A percentile compares a stretch with the other conserved stretches of the same genome.
Conservation (phyloP, 2,113 vertebrate species). For the Porphyrio hochstetteri region DNA sequence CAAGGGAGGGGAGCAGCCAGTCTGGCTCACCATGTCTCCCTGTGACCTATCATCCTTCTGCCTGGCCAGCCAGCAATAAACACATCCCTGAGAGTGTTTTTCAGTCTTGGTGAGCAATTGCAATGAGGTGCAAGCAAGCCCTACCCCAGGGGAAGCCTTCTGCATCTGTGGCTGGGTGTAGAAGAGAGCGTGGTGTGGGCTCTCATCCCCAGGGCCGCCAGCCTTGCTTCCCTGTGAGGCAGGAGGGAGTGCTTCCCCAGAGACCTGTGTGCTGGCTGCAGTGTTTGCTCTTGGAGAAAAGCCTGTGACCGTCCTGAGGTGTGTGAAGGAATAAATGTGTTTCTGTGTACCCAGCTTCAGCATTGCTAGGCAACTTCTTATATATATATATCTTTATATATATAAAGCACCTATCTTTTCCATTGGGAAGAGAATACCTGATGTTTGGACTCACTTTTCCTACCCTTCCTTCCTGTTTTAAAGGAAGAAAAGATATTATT, state of each 20-base stretch:
- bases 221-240: not conserved
- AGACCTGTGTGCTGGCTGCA: not conserved
- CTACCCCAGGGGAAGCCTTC: not conserved
- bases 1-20: not conserved
- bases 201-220: not conserved
- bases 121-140: not conserved
- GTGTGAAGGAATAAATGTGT: not conserved
- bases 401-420: not conserved
- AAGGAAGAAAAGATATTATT: not conserved
- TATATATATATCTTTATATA: too few species aligned
- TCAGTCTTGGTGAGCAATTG: not conserved
- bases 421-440: not conserved
- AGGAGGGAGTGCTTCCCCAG: not conserved
- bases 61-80: not conserved
- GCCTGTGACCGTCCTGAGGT: rapidly evolving
- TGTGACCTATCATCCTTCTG: not conserved
- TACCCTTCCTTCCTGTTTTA: not conserved
- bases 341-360: not conserved
- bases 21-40: not conserved
- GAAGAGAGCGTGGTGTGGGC: not conserved
- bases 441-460: not conserved
- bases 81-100: rapidly evolving
- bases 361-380: not conserved
- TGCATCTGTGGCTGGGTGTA: too few species aligned
- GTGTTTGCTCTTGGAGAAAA: not conserved